These are phyloP conservation scores for Hydropsyche tenuis DNA, from an alignment of 1,140 invertebrate genomes.

Conservation along the genomic window DNA sequence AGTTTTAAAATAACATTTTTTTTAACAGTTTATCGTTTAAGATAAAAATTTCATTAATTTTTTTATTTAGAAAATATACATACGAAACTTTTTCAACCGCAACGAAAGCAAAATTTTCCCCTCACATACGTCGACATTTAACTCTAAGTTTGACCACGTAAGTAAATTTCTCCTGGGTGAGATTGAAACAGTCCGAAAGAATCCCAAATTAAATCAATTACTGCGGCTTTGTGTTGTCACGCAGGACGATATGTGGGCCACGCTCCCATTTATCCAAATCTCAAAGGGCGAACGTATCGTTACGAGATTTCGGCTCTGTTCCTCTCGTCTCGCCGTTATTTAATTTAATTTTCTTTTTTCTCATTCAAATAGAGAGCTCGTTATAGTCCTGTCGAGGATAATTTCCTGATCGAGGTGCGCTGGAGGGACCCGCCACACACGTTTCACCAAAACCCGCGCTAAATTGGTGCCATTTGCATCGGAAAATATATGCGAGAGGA, in stretches of 20 bases:
- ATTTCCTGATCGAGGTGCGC: not conserved
- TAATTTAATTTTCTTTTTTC: no score
- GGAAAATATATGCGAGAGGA: not conserved
- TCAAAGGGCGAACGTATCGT: not conserved
- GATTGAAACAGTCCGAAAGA: slow-evolving; percentile 14
- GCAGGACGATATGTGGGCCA: not conserved
- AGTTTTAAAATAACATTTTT: no score
- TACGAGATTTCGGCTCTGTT: not conserved
- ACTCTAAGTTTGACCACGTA: no score
- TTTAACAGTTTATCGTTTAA: no score
- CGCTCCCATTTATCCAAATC: not conserved
- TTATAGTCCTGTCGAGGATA: slow-evolving; percentile 1
- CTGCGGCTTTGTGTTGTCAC: slow-evolving; percentile 7
- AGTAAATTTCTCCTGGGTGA: not conserved
- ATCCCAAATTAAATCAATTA: slow-evolving; percentile 22
- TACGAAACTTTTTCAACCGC: no score
- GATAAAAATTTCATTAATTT: no score
- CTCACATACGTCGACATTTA: no score
- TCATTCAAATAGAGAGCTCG: not conserved
- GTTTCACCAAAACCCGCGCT: not conserved
- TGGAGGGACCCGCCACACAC: not conserved
- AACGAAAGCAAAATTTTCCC: no score
- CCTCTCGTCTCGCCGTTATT: no score
- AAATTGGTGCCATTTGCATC: slow-evolving; percentile 6
- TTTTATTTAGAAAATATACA: no score